Evolutionary conservation across 1,140 invertebrate species (phyloP).

Genomic region (Metaphire vulgaris): DNA sequence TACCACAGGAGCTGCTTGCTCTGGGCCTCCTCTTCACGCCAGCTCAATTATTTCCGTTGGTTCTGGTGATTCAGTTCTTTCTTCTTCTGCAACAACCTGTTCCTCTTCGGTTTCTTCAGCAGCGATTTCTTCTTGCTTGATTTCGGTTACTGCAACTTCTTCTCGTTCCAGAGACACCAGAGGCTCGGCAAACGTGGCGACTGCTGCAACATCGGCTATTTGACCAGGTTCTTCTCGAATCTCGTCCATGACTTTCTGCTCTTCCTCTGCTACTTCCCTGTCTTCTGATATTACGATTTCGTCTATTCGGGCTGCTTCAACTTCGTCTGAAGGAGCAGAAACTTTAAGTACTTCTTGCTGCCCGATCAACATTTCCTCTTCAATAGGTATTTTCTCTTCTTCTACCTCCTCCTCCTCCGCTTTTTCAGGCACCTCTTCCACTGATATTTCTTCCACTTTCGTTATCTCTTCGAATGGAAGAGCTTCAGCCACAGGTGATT

Average conservation of each 20-base stretch:
- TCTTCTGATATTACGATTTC: background rate
- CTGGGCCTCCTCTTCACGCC: too few species aligned
- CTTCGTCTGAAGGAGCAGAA: background rate
- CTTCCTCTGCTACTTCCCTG: background rate
- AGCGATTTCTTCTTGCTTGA: background rate
- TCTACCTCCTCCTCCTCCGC: background rate
- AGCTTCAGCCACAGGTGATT: background rate
- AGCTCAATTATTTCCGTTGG: too few species aligned
- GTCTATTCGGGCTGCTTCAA: background rate
- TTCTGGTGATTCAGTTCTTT: too few species aligned
- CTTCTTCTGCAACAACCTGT: background rate
- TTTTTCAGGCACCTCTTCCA: constrained; percentile 5
- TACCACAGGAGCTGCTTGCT: too few species aligned
- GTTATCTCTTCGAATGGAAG: background rate
- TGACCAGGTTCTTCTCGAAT: background rate
- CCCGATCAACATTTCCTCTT: background rate
- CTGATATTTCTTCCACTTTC: background rate
- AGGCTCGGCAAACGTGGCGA: background rate
- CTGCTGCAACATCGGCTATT: too few species aligned
- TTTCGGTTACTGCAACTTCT: background rate
- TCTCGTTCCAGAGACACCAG: too few species aligned
- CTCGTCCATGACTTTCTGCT: background rate
- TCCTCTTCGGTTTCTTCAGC: background rate
- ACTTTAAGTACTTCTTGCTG: background rate
- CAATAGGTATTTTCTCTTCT: background rate